Conservation (phyloP, 2,888 invertebrate species). For the Cosmia pyralina region DNA sequence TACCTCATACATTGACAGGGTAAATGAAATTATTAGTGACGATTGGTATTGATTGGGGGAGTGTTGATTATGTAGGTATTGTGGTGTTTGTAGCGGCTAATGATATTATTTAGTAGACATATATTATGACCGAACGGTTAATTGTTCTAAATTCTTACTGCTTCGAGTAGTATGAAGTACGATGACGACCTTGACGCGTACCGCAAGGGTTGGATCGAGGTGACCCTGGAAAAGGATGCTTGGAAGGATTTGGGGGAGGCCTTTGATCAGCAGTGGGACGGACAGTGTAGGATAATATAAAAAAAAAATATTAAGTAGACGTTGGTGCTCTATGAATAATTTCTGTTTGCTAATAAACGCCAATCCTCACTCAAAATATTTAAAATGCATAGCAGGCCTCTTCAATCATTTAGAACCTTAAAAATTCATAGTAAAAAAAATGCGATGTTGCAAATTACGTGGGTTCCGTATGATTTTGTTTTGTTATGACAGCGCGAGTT, state of each 20-base stretch:
- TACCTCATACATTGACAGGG: slow-evolving; percentile 58
- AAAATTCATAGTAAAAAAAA: slow-evolving; percentile 70
- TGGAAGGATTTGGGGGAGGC: too few relatives aligned
- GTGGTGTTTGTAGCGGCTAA: slow-evolving; percentile 1
- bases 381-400: slow-evolving; percentile 55
- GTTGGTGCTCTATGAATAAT: slow-evolving; percentile 27
- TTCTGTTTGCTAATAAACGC: slow-evolving; percentile 29
- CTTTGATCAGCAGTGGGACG: too few relatives aligned
- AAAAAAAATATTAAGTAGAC: background rate
- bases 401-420: slow-evolving; percentile 62
- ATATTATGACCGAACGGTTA: background rate
- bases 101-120: background rate
- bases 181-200: too few relatives aligned
- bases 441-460: slow-evolving; percentile 79
- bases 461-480: slow-evolving; percentile 85
- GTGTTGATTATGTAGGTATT: slow-evolving; percentile 28
- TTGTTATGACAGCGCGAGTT: slow-evolving; percentile 89
- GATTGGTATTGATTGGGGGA: slow-evolving; percentile 46
- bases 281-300: too few relatives aligned
- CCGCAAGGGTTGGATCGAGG: too few relatives aligned
- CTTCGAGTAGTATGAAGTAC: too few relatives aligned
- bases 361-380: slow-evolving; percentile 38
- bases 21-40: slow-evolving; percentile 61
- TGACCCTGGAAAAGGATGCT: too few relatives aligned
- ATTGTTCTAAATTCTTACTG: background rate